Conservation (phyloP, 2,113 vertebrate species). For the Entosphenus tridentatus region DNA sequence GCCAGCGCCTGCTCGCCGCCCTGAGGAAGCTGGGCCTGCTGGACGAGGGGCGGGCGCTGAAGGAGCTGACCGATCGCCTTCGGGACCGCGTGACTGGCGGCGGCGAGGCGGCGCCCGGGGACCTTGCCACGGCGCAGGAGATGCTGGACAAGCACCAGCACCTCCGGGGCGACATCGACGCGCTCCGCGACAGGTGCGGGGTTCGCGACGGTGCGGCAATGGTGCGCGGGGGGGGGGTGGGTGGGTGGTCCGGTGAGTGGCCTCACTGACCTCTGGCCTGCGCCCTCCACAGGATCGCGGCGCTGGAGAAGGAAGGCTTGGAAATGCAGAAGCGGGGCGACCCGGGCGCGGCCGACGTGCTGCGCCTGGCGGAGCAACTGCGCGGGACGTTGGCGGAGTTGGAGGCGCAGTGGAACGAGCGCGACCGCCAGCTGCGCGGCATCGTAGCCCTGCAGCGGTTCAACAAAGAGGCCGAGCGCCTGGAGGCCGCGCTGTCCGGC, state of each 20-base stretch:
- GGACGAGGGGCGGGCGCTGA: slow-evolving; percentile 26
- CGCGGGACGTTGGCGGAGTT: slow-evolving; percentile 21
- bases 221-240: rapidly evolving
- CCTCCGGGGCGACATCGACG: slow-evolving; percentile 32
- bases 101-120: slow-evolving; percentile 25
- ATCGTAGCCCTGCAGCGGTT: slow-evolving; percentile 37
- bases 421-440: slow-evolving; percentile 23
- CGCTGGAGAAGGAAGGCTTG: slow-evolving; percentile 19
- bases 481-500: slow-evolving; percentile 35
- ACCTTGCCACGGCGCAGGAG: slow-evolving; percentile 28
- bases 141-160: slow-evolving; percentile 33
- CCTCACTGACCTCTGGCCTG: slow-evolving; percentile 1
- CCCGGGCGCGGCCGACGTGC: slow-evolving; percentile 14
- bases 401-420: slow-evolving; percentile 27
- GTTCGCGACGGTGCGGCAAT: background rate
- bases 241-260: background rate
- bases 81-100: slow-evolving; percentile 21
- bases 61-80: slow-evolving; percentile 23
- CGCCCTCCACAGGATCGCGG: slow-evolving; percentile 14
- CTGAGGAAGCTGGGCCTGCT: slow-evolving; percentile 27
- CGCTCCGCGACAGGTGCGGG: slow-evolving; percentile 32
- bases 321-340: slow-evolving; percentile 14
- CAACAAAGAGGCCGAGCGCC: slow-evolving; percentile 31
- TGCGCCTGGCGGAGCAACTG: slow-evolving; percentile 19
- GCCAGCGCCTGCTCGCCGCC: slow-evolving; percentile 16